Conservation (phyloP, 2,888 invertebrate genomes). For the Chydorus sphaericus region DNA sequence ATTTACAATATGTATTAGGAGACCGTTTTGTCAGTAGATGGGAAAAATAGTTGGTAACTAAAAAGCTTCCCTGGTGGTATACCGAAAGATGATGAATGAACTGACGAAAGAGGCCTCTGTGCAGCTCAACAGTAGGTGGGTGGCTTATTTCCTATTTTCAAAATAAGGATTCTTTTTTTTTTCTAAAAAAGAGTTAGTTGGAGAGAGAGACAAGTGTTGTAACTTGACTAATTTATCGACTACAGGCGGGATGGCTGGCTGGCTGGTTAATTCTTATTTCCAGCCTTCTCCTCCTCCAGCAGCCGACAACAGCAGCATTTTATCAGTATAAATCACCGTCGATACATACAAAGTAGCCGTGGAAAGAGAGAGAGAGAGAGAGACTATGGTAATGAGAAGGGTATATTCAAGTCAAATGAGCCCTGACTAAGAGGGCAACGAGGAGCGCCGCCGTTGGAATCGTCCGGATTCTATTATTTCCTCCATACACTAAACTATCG, state of each 20-base stretch:
- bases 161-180: too few relatives aligned
- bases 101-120: background rate
- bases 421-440: background rate
- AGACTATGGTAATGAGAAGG: background rate
- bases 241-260: too few relatives aligned
- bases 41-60: too few relatives aligned
- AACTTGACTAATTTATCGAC: background rate
- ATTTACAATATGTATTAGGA: too few relatives aligned
- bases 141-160: too few relatives aligned
- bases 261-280: too few relatives aligned
- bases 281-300: background rate
- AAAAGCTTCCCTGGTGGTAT: too few relatives aligned
- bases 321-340: slow-evolving; percentile 4
- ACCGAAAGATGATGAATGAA: background rate
- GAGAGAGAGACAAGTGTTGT: background rate
- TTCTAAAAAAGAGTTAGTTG: background rate
- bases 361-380: background rate
- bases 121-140: background rate
- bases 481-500: too few relatives aligned
- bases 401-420: background rate
- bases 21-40: too few relatives aligned
- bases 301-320: background rate
- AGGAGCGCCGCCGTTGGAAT: background rate
- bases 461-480: slow-evolving; percentile 6
- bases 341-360: background rate